These are phyloP conservation scores for Phytoseiulus persimilis DNA, from an alignment of 2,888 invertebrate species.

Conservation along the genomic window DNA sequence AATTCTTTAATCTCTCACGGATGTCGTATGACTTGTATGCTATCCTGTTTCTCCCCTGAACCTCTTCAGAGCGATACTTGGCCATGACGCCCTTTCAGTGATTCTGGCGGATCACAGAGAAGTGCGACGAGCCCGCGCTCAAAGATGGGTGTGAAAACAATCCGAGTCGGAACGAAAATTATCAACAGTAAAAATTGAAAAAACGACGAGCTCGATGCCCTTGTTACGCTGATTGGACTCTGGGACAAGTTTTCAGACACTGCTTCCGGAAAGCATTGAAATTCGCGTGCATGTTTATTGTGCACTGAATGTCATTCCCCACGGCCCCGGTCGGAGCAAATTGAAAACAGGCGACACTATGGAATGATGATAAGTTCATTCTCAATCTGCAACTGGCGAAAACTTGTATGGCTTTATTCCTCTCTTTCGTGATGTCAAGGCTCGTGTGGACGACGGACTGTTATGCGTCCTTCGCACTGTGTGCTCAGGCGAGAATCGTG, in stretches of 20 bases:
- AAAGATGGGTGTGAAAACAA: neutral
- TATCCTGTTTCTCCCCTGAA: too few species aligned
- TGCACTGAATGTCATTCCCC: neutral
- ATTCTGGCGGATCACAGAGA: neutral
- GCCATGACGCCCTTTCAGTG: too few species aligned
- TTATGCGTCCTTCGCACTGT: neutral
- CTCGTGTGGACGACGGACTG: neutral
- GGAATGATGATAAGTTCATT: neutral
- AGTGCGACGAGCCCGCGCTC: neutral
- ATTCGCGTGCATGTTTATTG: neutral
- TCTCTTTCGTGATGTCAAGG: neutral
- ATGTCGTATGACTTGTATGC: too few species aligned
- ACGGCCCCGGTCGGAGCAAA: neutral
- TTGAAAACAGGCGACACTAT: neutral
- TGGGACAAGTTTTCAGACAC: neutral
- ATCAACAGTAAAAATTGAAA: neutral
- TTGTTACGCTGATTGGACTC: neutral
- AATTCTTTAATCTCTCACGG: too few species aligned
- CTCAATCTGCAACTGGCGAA: neutral
- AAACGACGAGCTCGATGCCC: neutral
- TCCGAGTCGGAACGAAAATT: neutral
- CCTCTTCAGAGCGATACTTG: too few species aligned
- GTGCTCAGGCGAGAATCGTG: neutral
- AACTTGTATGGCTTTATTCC: neutral
- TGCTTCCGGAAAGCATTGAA: neutral